Conservation (phyloP, 2,113 vertebrate genomes). For the Strix aluco region DNA sequence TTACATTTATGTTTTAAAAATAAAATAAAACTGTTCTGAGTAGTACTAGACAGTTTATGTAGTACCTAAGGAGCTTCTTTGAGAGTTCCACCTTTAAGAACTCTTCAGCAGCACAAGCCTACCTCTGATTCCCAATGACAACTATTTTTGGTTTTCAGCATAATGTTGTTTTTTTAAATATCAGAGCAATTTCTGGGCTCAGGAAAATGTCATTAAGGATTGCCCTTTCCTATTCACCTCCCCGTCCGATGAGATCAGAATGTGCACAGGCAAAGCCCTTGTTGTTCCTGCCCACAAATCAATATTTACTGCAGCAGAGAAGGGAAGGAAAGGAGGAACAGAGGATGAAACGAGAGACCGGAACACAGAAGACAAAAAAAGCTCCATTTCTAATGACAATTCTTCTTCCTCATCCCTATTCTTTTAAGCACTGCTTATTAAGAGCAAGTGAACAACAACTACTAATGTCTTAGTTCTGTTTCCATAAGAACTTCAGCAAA, state of each 20-base stretch:
- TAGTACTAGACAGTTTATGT: not conserved
- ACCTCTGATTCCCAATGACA: not conserved
- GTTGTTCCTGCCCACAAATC: not conserved
- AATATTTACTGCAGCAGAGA: not conserved
- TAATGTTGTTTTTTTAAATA: not conserved
- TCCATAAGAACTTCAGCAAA: not conserved
- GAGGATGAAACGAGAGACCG: not conserved
- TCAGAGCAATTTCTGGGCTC: not conserved
- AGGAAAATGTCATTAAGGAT: not conserved
- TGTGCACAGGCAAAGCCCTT: not conserved
- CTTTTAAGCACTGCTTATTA: not conserved
- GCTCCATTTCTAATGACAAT: rapidly evolving
- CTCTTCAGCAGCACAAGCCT: not conserved
- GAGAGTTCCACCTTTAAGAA: not conserved
- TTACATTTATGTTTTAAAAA: not conserved
- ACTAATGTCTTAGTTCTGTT: not conserved
- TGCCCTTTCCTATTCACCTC: not conserved
- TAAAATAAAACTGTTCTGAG: not conserved
- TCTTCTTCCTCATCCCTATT: not conserved
- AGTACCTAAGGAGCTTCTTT: not conserved
- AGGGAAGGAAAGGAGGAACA: not conserved
- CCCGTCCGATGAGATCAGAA: not conserved
- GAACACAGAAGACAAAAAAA: not conserved
- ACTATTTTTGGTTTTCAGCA: not conserved
- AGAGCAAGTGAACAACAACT: not conserved